These are phyloP conservation scores for Morelia viridis DNA, from an alignment of 2,797 vertebrate genomes.

Conservation along the genomic window DNA sequence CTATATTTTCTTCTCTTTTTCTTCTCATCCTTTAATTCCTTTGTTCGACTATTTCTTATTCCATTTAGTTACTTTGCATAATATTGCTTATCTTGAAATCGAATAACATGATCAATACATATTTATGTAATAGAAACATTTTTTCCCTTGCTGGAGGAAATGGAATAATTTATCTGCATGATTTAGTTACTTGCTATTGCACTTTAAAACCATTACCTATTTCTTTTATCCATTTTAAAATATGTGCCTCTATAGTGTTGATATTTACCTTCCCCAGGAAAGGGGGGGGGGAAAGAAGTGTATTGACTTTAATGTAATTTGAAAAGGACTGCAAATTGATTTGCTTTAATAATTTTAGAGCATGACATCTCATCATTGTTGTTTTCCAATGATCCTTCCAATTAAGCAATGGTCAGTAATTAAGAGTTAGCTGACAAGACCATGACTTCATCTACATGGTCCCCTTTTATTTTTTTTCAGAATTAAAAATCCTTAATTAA, in stretches of 20 bases:
- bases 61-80: too few species aligned
- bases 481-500: background rate
- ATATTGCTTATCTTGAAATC: too few species aligned
- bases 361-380: conserved; percentile 55
- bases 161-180: background rate
- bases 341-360: conserved; percentile 69
- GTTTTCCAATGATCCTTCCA: conserved; percentile 57
- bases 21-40: too few species aligned
- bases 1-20: too few species aligned
- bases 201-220: conserved; percentile 26
- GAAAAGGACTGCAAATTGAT: conserved; percentile 61
- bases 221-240: conserved; percentile 46
- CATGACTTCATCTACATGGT: conserved; percentile 56
- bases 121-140: background rate
- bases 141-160: background rate
- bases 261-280: conserved; percentile 56
- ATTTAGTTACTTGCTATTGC: conserved; percentile 48
- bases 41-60: too few species aligned
- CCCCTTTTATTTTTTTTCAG: conserved; percentile 37
- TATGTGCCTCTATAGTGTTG: conserved; percentile 48
- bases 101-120: too few species aligned
- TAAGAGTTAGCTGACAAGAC: conserved; percentile 64
- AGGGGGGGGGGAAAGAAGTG: conserved; percentile 27
- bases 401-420: conserved; percentile 55
- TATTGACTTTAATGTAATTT: conserved; percentile 61